Evolutionary conservation across 2,113 vertebrate genomes (phyloP).

Genomic region (Sinocyclocheilus anophthalmus): DNA sequence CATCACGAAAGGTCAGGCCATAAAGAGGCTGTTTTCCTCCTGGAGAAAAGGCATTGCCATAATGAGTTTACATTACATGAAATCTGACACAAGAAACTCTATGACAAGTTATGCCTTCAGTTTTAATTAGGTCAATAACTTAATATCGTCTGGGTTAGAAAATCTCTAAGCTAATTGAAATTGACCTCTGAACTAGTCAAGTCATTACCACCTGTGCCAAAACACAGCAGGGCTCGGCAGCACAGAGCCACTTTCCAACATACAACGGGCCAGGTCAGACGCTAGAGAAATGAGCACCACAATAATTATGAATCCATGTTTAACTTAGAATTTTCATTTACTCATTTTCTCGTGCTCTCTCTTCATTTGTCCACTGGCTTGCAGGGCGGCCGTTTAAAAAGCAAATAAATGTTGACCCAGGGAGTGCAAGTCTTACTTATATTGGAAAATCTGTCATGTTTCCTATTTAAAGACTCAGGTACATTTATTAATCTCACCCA

Average conservation of each 20-base stretch:
- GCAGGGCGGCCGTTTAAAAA: constrained; percentile 67
- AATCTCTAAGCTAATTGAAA: constrained; percentile 61
- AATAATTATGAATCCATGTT: constrained; percentile 68
- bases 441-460: constrained; percentile 31
- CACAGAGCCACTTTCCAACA: constrained; percentile 38
- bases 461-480: neutral
- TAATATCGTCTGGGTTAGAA: constrained; percentile 58
- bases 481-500: neutral
- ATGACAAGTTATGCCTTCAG: constrained; percentile 60
- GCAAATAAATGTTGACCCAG: constrained; percentile 67
- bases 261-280: constrained; percentile 54
- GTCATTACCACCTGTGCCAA: constrained; percentile 57
- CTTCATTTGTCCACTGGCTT: constrained; percentile 61
- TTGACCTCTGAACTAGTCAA: constrained; percentile 69
- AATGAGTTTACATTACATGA: constrained; percentile 65
- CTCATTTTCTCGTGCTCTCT: constrained; percentile 51
- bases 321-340: constrained; percentile 70
- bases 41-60: constrained; percentile 44
- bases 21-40: constrained; percentile 62
- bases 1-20: constrained; percentile 69
- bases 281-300: constrained; percentile 61
- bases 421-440: constrained; percentile 66
- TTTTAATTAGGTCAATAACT: constrained; percentile 68
- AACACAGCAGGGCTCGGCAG: constrained; percentile 52
- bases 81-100: constrained; percentile 50